Evolutionary conservation across 2,113 vertebrate genomes (phyloP).

Genomic region (Neolamprologus toae): DNA sequence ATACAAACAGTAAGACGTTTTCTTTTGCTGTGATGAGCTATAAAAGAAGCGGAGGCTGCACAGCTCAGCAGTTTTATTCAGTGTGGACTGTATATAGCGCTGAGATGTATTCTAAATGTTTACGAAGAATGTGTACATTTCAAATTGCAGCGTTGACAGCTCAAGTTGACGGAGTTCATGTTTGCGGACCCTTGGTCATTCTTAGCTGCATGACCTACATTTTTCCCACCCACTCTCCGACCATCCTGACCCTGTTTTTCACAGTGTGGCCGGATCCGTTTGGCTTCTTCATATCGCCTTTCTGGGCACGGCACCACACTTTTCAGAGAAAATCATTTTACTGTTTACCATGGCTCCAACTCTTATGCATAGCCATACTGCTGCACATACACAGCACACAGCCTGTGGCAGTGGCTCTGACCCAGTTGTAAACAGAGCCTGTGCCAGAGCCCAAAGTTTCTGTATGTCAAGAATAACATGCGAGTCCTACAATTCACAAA

Average conservation of each 20-base stretch:
- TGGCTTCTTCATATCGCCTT: slow-evolving; percentile 36
- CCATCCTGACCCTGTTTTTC: slow-evolving; percentile 58
- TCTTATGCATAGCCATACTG: slow-evolving; percentile 23
- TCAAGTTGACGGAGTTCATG: slow-evolving; percentile 50
- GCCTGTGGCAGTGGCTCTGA: background rate
- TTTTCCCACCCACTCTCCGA: slow-evolving; percentile 42
- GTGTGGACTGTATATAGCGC: background rate
- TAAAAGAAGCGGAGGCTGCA: background rate
- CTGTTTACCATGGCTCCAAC: slow-evolving; percentile 56
- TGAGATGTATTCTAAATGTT: background rate
- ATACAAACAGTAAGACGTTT: background rate
- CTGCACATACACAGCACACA: slow-evolving; percentile 26
- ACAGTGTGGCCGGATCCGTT: slow-evolving; percentile 53
- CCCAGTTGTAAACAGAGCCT: slow-evolving; percentile 40
- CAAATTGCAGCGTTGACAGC: background rate
- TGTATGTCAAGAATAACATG: slow-evolving; percentile 57
- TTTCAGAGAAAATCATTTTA: slow-evolving; percentile 28
- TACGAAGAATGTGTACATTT: background rate
- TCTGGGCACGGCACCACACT: slow-evolving; percentile 25
- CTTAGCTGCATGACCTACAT: slow-evolving; percentile 64
- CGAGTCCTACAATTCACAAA: slow-evolving; percentile 28
- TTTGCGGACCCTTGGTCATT: slow-evolving; percentile 43
- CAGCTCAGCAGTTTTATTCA: background rate
- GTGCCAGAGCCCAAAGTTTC: slow-evolving; percentile 49
- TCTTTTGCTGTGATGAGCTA: background rate